Conservation (phyloP, 2,888 invertebrate genomes). For the Agrotis clavis region DNA sequence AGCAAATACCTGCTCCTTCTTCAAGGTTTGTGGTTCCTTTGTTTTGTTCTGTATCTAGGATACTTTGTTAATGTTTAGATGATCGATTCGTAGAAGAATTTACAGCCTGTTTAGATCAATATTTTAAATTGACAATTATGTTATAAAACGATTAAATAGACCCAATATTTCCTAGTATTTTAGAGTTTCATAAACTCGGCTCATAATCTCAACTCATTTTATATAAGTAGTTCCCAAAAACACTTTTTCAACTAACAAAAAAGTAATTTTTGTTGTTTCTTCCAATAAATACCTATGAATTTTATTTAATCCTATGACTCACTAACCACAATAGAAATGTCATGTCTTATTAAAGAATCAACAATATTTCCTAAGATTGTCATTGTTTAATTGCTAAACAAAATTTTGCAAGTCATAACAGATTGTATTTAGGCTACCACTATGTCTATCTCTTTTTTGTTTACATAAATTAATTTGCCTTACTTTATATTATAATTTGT, state of each 20-base stretch:
- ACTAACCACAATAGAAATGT: background rate
- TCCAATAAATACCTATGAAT: background rate
- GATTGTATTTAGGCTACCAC: too few species aligned
- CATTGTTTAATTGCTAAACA: background rate
- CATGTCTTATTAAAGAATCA: conserved; percentile 12
- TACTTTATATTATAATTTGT: too few species aligned
- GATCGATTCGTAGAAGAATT: background rate
- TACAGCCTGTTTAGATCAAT: background rate
- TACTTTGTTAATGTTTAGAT: background rate
- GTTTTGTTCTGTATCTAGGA: conserved; percentile 16
- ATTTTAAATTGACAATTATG: background rate
- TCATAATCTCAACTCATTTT: background rate
- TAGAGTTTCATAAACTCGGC: background rate
- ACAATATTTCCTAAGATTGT: background rate
- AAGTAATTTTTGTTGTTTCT: background rate
- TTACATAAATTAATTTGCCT: too few species aligned
- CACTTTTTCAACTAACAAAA: background rate
- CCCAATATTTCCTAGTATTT: background rate
- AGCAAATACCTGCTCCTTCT: conserved; percentile 81
- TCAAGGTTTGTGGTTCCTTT: conserved; percentile 74
- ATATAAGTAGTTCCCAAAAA: background rate
- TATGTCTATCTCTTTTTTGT: too few species aligned
- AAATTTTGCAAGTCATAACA: background rate
- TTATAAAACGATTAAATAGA: background rate
- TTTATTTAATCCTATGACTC: conserved; percentile 18